Percentiles rank a stretch among this genome's conserved stretches.
phyloP scores from a whole-genome alignment of 2,797 vertebrate species.

The Tapirus indicus region DNA sequence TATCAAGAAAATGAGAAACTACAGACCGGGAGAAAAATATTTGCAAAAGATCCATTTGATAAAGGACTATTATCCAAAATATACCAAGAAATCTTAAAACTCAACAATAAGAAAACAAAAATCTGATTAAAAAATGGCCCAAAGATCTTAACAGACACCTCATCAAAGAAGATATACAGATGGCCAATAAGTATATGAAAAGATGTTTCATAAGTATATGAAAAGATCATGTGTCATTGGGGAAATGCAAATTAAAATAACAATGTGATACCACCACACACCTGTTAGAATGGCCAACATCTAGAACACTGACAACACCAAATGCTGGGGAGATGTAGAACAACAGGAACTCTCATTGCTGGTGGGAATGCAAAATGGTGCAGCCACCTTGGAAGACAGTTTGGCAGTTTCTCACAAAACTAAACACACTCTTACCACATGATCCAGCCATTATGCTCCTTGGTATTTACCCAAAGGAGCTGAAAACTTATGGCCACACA shows the following conservation, averaged over 20 bases:
- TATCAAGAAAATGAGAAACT: not conserved
- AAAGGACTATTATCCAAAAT: not conserved
- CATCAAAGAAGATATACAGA: not conserved
- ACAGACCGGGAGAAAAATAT: not conserved
- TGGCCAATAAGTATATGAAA: not conserved
- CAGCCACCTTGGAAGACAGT: not conserved
- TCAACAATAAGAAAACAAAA: not conserved
- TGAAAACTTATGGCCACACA: not conserved
- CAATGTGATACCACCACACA: not conserved
- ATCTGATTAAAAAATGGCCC: not conserved
- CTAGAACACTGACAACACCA: not conserved
- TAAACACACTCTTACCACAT: not conserved
- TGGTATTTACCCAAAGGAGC: not conserved
- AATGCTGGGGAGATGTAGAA: accelerated
- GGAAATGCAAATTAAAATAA: not conserved
- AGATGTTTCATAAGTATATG: not conserved
- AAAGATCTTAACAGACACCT: not conserved
- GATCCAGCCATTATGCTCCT: not conserved
- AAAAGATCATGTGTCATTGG: not conserved
- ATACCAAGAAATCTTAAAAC: not conserved
- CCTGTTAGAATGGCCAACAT: not conserved
- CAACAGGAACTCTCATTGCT: not conserved
- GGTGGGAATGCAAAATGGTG: not conserved
- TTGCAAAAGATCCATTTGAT: not conserved
- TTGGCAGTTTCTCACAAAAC: not conserved